These are phyloP conservation scores for Campylomormyrus tamandua DNA, from an alignment of 2,113 vertebrate genomes.

Conservation along the genomic window DNA sequence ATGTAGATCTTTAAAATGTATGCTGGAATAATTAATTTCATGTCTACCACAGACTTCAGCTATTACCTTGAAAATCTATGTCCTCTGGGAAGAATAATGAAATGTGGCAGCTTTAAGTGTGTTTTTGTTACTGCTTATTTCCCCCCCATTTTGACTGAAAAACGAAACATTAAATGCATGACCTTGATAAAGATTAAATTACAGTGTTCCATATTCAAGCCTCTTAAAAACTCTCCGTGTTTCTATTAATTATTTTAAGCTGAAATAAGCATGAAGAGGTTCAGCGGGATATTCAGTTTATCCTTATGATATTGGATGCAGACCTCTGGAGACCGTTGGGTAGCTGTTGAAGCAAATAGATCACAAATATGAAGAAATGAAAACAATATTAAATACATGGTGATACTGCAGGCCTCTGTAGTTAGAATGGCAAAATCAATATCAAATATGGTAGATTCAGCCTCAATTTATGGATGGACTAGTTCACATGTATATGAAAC, in stretches of 20 bases:
- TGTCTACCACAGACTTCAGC: conserved; percentile 33
- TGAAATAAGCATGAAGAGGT: conserved; percentile 38
- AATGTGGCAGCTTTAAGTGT: conserved; percentile 25
- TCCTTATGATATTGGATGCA: conserved; percentile 25
- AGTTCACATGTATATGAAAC: neutral
- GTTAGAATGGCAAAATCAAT: neutral
- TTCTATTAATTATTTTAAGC: conserved; percentile 40
- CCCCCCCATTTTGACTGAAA: conserved; percentile 16
- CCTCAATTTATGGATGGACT: neutral
- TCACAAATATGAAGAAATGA: conserved; percentile 36
- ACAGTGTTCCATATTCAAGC: conserved; percentile 26
- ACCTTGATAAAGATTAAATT: conserved; percentile 20
- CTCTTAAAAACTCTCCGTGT: conserved; percentile 20
- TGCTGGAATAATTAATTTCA: conserved; percentile 44
- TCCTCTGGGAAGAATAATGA: conserved; percentile 18
- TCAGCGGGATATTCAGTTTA: conserved; percentile 43
- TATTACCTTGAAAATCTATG: conserved; percentile 23
- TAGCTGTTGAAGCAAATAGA: conserved; percentile 43
- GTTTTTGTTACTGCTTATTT: conserved; percentile 16
- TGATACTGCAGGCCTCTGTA: conserved; percentile 2
- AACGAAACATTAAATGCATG: conserved; percentile 20
- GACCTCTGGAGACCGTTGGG: conserved; percentile 37
- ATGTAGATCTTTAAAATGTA: conserved; percentile 43
- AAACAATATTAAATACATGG: conserved; percentile 24
- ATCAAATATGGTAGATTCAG: neutral